Base-by-base conservation (phyloP, 2,797 vertebrate genomes). In the Coregonus ussuriensis region DNA sequence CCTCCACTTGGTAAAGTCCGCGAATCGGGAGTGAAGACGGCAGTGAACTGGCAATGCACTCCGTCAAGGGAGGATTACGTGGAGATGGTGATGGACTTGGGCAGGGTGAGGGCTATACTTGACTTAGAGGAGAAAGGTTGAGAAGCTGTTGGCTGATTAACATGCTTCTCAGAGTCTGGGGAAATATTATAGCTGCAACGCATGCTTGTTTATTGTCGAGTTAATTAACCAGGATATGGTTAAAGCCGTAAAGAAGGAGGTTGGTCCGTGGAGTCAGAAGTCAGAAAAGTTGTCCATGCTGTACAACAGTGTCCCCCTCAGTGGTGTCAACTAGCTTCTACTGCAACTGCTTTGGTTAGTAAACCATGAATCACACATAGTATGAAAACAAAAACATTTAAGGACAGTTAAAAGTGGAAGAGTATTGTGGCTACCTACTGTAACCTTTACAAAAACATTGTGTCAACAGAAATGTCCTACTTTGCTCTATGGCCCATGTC, bases 181-280 rank as follows among this genome's bases (percentile, higher is more conserved):
- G 87, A 91, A 89, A 91, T 89, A 90, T 90, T 62, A 62, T n/a
- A 21, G 59, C 59, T 21, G n/a, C 41, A 25, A 91, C 86, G 70
- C 82, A 83, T n/a, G 87, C 83, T 72, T 89, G 84, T 94, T 92
- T 91, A 92, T 89, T 83, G 82, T 90, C 79, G 82, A 83, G 88
- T 90, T 31, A 16, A 35, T 35, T 67, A 35, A 31, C 14, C 65
- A 35, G 21, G 7, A 62, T 62, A 21, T 86, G 69, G 84, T 91
- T 83, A 86, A 78, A 89, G 81, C 81, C 87, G 83, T 37, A 59
- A 3, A 25, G 21, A 6, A n/a, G 21, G 59, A 21, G 59, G 59
- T 62, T 62, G n/a, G 59, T 25, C 59, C 59, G 7, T 21, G 21
- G 59, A 62, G n/a, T 62, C 59, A 25, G n/a, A 62, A 62, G 11